Base-by-base conservation (phyloP, 1,140 invertebrate genomes). In the Bombus picipes region DNA sequence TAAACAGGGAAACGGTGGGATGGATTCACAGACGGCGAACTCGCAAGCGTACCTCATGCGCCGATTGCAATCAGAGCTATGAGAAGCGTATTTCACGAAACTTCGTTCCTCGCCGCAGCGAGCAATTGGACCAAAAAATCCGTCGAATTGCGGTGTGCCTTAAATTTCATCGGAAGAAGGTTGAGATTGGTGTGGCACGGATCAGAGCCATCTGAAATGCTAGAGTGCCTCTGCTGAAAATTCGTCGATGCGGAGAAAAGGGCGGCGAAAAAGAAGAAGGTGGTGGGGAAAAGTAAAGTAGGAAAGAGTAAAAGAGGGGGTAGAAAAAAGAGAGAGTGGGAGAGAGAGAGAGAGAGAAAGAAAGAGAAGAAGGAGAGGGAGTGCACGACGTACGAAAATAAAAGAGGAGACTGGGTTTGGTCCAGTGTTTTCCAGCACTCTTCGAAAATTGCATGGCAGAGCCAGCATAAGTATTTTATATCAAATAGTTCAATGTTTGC, bases 401-500 rank as follows among this genome's bases (percentile, higher is more conserved):
- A 37, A 34, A 41, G 39, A 66, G 71, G 9, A n/a, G 25, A 57
- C 34, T 12, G 43, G 15, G 79, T 66, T 71, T 72, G 79, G 86
- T 90, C 86, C 84, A 88, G 85, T 91, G 90, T 91, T 91, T 90
- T 91, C 87, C 87, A 88, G 87, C 90, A 92, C 92, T 93, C 90
- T 89, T 91, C 86, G 89, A 76, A 92, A 92, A 93, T 92, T 92
- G 92, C 91, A 87, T 89, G 87, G 85, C 91, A 89, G 87, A 91
- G 88, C 88, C 88, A 88, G 87, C 85, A 88, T 87, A 81, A 90
- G 90, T 92, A 92, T 93, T 92, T 92, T 91, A 90, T 90, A 90
- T 92, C 89, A 93, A 92, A 92, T 90, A 91, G 89, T 91, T 92
- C 91, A 93, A 91, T 92, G 90, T 90, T 92, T 88, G 88, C 83